phyloP scores from a whole-genome alignment of 2,888 invertebrate species.

The Acanthosepion lycidas region DNA sequence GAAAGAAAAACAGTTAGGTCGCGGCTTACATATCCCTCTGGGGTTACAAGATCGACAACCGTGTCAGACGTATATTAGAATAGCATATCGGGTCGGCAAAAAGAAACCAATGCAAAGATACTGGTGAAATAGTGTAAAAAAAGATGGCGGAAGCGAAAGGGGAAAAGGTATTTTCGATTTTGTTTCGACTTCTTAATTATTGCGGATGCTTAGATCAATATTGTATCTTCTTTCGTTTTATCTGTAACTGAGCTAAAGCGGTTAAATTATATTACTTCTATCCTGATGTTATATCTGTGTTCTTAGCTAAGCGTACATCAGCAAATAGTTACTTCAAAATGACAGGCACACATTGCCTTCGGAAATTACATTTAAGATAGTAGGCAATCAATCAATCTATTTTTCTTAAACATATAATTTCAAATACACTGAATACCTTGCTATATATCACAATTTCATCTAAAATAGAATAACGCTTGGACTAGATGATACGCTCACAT shows the following conservation, averaged over 20 bases:
- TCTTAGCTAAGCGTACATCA: not conserved
- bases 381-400: no score
- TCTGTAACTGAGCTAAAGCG: not conserved
- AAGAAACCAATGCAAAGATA: not conserved
- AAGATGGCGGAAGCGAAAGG: not conserved
- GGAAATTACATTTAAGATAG: no score
- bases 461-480: no score
- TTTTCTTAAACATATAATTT: no score
- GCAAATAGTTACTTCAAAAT: no score
- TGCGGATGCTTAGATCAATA: not conserved
- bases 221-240: not conserved
- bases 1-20: not conserved
- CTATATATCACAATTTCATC: no score
- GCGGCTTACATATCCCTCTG: not conserved
- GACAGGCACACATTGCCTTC: no score
- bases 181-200: not conserved
- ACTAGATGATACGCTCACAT: no score
- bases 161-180: not conserved
- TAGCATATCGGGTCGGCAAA: not conserved
- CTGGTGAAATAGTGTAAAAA: not conserved
- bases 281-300: not conserved
- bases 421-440: no score
- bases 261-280: not conserved
- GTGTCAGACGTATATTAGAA: slow-evolving; percentile 33
- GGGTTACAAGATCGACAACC: slow-evolving; percentile 8